phyloP scores from a whole-genome alignment of 2,113 vertebrate species.

The Hirundichthys speculiger region DNA sequence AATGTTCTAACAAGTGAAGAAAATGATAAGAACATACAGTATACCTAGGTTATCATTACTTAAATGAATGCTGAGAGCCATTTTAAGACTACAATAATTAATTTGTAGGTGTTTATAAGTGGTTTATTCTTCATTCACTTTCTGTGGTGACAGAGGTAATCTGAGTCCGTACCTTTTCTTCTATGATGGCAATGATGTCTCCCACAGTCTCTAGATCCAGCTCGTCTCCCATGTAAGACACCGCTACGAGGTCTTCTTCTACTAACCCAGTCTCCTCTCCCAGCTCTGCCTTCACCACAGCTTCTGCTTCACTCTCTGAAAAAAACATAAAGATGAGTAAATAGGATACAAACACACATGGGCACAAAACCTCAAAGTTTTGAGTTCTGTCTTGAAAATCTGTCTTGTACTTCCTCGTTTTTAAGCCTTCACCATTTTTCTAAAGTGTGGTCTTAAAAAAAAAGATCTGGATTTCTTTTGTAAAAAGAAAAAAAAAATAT shows the following conservation, averaged over 20 bases:
- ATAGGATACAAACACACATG: neutral
- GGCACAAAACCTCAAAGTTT: too few relatives aligned
- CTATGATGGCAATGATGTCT: slow-evolving; percentile 98
- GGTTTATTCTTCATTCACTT: neutral
- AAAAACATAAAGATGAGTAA: neutral
- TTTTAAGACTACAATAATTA: too few relatives aligned
- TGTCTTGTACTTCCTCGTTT: neutral
- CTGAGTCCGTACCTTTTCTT: slow-evolving; percentile 89
- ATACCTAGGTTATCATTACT: too few relatives aligned
- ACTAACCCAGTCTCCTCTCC: slow-evolving; percentile 88
- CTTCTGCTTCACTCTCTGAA: slow-evolving; percentile 65
- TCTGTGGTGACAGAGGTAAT: neutral
- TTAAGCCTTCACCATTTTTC: neutral
- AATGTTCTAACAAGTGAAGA: too few relatives aligned
- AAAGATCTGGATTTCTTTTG: neutral
- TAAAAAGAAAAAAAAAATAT: too few relatives aligned
- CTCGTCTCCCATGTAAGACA: slow-evolving; percentile 94
- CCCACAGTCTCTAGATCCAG: slow-evolving; percentile 95
- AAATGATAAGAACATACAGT: too few relatives aligned
- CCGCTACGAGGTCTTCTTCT: slow-evolving; percentile 93
- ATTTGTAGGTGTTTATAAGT: neutral
- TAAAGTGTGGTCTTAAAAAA: too few relatives aligned
- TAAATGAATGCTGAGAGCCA: too few relatives aligned
- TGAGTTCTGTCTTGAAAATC: too few relatives aligned
- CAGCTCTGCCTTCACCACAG: slow-evolving; percentile 82